Percentiles rank a stretch among this genome's conserved stretches.
These are phyloP conservation scores for Timema podura DNA, from an alignment of 2,888 invertebrate species.

Conservation along the genomic window DNA sequence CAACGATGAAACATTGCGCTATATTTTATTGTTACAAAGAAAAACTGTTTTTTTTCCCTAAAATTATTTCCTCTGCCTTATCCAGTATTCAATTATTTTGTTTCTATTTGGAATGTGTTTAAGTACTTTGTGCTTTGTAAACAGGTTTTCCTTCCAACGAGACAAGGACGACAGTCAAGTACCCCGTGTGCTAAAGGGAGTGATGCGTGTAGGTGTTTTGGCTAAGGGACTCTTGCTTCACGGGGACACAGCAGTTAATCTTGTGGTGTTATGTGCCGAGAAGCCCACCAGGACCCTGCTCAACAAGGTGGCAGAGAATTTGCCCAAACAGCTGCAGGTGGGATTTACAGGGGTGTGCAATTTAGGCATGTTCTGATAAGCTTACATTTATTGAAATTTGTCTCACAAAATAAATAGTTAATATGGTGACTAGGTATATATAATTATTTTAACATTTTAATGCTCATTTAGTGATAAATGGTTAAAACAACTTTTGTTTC, in stretches of 20 bases:
- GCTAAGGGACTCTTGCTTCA: slow-evolving; percentile 85
- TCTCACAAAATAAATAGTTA: neutral
- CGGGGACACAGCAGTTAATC: slow-evolving; percentile 83
- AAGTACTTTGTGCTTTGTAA: slow-evolving; percentile 23
- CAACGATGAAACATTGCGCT: no score
- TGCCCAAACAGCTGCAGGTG: slow-evolving; percentile 69
- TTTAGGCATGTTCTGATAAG: neutral
- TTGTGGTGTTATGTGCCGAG: slow-evolving; percentile 92
- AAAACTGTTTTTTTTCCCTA: no score
- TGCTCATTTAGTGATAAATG: no score
- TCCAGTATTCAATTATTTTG: no score
- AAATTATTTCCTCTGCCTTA: no score
- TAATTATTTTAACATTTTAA: no score
- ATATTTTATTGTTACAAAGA: no score
- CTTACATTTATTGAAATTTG: no score
- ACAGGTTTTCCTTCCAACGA: slow-evolving; percentile 62
- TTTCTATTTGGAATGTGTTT: no score
- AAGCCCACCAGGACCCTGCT: slow-evolving; percentile 85
- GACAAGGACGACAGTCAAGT: slow-evolving; percentile 57
- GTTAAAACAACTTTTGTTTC: no score
- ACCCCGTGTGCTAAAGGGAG: slow-evolving; percentile 82
- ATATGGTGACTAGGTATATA: neutral
- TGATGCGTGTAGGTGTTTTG: slow-evolving; percentile 92
- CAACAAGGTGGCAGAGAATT: slow-evolving; percentile 77
- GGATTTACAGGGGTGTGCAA: slow-evolving; percentile 26